phyloP scores from a whole-genome alignment of 2,113 vertebrate species.

The Cromileptes altivelis region DNA sequence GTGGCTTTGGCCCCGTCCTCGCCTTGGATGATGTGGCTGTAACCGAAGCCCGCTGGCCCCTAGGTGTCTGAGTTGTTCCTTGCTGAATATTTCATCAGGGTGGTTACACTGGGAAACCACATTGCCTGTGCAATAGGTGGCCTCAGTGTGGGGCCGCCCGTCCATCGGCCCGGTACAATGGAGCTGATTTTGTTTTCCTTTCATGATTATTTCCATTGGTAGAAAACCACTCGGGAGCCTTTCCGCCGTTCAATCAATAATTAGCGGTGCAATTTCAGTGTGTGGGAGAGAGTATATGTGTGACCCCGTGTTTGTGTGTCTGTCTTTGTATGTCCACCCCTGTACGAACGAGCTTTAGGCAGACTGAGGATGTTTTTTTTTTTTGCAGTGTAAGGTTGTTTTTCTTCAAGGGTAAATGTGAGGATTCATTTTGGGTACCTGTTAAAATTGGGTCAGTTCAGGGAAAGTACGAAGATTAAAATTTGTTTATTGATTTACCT shows the following conservation, averaged over 20 bases:
- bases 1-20: constrained; percentile 17
- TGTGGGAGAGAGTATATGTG: constrained; percentile 10
- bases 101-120: constrained; percentile 40
- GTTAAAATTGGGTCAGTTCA: neutral
- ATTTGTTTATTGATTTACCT: neutral
- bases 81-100: constrained; percentile 68
- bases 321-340: neutral
- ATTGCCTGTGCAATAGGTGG: constrained; percentile 38
- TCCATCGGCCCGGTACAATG: constrained; percentile 39
- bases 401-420: neutral
- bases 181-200: constrained; percentile 70
- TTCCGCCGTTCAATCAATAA: constrained; percentile 45
- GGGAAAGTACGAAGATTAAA: neutral
- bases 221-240: constrained; percentile 34
- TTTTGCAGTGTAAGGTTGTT: neutral
- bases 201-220: constrained; percentile 64
- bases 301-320: neutral
- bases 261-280: constrained; percentile 21
- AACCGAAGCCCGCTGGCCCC: constrained; percentile 44
- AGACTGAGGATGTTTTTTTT: neutral
- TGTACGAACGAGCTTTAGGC: neutral
- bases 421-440: neutral
- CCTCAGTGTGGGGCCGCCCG: constrained; percentile 19
- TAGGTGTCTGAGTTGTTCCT: constrained; percentile 39
- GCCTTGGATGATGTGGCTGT: constrained; percentile 27